Evolutionary conservation across 2,113 vertebrate species (phyloP).

Genomic region (Euleptes europaea): DNA sequence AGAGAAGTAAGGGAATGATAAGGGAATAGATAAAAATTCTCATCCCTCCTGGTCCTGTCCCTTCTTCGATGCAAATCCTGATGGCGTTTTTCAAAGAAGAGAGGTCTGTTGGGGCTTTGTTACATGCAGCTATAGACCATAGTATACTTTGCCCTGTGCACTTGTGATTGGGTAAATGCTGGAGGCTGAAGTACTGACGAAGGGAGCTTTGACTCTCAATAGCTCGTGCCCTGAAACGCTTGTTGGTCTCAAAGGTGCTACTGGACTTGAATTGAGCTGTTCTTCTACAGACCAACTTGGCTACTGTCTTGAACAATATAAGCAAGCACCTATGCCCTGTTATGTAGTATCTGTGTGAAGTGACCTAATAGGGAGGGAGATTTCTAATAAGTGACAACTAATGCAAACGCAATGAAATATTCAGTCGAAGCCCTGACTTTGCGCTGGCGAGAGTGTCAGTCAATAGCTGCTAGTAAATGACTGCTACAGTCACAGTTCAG

Average conservation of each 20-base stretch:
- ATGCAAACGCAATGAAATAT: neutral
- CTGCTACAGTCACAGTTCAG: slow-evolving; percentile 4
- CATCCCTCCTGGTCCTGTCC: neutral
- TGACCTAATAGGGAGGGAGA: slow-evolving; percentile 26
- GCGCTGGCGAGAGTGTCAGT: neutral
- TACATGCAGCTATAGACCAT: neutral
- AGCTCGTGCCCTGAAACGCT: too few relatives aligned
- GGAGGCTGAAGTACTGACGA: neutral
- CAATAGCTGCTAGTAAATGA: slow-evolving; percentile 3
- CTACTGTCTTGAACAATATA: neutral
- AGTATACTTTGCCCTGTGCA: neutral
- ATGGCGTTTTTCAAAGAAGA: neutral
- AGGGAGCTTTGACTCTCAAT: neutral
- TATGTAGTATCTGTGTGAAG: slow-evolving; percentile 21
- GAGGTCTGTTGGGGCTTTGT: neutral
- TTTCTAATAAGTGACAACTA: slow-evolving; percentile 3
- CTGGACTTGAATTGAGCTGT: too few relatives aligned
- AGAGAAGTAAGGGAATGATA: too few relatives aligned
- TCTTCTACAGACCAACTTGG: neutral
- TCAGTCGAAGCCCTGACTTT: slow-evolving; percentile 9
- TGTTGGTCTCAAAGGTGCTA: too few relatives aligned
- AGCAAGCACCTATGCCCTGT: slow-evolving; percentile 5
- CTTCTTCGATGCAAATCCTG: neutral
- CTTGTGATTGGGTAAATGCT: neutral
- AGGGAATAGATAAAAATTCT: neutral